Evolutionary conservation across 2,888 invertebrate genomes (phyloP), one percentile per base, ranked within the genome.

Genomic region (Mythimna pallens): DNA sequence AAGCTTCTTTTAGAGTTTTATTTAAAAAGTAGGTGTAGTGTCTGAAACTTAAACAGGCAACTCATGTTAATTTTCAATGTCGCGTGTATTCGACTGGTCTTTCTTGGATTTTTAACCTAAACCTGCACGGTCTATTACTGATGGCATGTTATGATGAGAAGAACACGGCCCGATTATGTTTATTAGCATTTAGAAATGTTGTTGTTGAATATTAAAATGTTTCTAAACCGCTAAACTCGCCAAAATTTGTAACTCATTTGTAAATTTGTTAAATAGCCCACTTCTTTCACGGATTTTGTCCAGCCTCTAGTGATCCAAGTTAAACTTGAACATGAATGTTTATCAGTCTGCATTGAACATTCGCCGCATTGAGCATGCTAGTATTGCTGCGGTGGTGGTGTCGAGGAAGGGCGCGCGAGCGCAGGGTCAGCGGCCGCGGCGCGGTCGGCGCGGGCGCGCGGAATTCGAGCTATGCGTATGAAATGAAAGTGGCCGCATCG

Each of bases 351-450:
- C 72, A 70, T 61, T 75, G 70, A 76, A 70, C 76, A 77, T 74
- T 79, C 58, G 76, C 58, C 68, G 62, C 76, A 73, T 70, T 73
- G 74, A 83, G 75, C 84, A 81, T 83, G 88, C 81, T 87, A 88
- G 86, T 88, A 88, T 87, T 86, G 88, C 86, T 86, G 91, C 86
- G 88, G 90, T 92, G 90, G 89, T 93, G 91, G 85, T 91, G 86
- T 89, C 88, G 91, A 93, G 93, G 94, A 94, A 94, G 94, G 93
- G 94, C 93, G 94, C 96, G 93, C 93, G 90, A 90, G 92, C 92
- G 96, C 96, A 96, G 97, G 97, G 97, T 97, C 95, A 95, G 94
- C 96, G 96, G 91, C 95, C 96, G 95, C 93, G 85, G 92, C 91
- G 91, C 93, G 93, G 92, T 92, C 94, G 93, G 92, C 92, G 92